Evolutionary conservation across 2,113 vertebrate genomes (phyloP).

Genomic region (Spilogale gracilis): DNA sequence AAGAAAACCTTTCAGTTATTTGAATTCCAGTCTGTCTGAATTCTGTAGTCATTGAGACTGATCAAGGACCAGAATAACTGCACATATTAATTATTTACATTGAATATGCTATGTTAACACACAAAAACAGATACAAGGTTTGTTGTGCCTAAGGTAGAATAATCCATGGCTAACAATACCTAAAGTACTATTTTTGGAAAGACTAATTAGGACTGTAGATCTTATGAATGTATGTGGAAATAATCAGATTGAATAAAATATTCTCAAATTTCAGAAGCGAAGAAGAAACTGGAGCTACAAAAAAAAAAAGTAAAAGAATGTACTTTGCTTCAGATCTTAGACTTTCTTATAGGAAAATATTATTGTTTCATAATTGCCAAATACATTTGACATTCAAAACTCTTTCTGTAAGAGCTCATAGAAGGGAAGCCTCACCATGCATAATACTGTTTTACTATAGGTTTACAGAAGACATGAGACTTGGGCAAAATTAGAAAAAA

Average conservation of each 20-base stretch:
- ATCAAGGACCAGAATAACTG: background rate
- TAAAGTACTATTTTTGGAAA: background rate
- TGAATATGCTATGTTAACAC: background rate
- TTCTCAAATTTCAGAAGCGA: background rate
- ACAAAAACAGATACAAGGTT: background rate
- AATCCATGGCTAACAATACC: background rate
- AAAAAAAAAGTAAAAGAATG: background rate
- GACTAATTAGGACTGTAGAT: background rate
- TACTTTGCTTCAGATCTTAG: background rate
- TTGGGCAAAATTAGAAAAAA: background rate
- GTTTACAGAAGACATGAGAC: background rate
- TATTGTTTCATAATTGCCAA: background rate
- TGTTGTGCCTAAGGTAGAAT: background rate
- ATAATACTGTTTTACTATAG: background rate
- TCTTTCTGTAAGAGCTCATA: background rate
- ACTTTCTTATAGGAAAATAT: background rate
- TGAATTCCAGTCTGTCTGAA: background rate
- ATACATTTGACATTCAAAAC: background rate
- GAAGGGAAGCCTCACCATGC: background rate
- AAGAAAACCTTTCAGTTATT: conserved; percentile 4
- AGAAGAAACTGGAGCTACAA: background rate
- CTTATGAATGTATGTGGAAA: background rate
- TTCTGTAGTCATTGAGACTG: background rate
- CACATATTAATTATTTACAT: background rate
- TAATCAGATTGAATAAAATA: background rate